phyloP scores from a whole-genome alignment of 2,888 invertebrate species.

The Erannis defoliaria region DNA sequence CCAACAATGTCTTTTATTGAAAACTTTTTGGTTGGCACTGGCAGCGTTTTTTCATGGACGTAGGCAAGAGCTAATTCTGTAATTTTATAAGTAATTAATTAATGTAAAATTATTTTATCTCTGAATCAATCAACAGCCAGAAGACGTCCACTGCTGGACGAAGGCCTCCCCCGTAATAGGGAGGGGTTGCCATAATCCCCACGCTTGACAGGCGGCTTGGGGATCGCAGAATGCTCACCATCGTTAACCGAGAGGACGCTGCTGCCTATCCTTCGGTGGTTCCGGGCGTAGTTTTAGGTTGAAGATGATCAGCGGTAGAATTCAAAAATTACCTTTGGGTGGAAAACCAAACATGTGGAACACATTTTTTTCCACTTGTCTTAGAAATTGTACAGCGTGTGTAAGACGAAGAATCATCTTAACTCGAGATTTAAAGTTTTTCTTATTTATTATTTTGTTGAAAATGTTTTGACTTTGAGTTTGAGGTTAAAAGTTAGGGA shows the following conservation, averaged over 20 bases:
- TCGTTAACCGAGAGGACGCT: no score
- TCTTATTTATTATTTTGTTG: background rate
- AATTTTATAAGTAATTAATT: constrained; percentile 38
- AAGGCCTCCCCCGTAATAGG: no score
- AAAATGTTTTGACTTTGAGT: background rate
- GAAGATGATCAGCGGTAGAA: background rate
- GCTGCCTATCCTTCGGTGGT: no score
- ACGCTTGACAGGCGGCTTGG: no score
- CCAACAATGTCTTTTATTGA: constrained; percentile 89
- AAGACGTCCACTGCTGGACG: no score
- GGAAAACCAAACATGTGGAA: constrained; percentile 70
- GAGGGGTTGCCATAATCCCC: no score
- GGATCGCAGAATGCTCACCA: no score
- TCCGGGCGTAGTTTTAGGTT: no score
- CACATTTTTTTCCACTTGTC: constrained; percentile 66
- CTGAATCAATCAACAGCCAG: no score
- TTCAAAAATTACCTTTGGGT: constrained; percentile 64
- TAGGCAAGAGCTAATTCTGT: constrained; percentile 73
- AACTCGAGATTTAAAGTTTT: background rate
- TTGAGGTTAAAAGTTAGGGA: no score
- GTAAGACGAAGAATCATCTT: constrained; percentile 66
- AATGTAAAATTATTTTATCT: constrained; percentile 10
- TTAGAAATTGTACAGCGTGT: constrained; percentile 60
- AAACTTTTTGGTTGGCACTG: constrained; percentile 61
- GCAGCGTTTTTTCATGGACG: constrained; percentile 56